Base-by-base conservation (phyloP, 2,797 vertebrate species). In the Erethizon dorsatum region DNA sequence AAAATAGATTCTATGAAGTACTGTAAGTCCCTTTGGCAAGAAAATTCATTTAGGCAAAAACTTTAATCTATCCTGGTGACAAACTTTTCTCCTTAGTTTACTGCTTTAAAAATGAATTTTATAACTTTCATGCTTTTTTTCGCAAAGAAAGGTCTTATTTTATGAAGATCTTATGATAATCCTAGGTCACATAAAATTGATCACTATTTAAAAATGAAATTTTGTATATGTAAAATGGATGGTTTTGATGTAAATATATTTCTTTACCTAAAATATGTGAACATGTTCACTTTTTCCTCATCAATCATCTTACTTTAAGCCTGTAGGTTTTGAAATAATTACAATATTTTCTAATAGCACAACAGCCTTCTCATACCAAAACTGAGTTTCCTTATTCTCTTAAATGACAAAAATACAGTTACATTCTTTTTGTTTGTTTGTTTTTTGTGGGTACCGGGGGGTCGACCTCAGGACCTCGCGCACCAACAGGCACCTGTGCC, bases 1-100 rank as follows among this genome's bases (percentile, higher is more conserved):
- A 54, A 97, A 97, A 97, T 56, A 54, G 82, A 77, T 97, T 92
- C 90, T 88, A 47, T 96, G 90, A 98, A 95, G 83, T 80, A 87
- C 50, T 80, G 15, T 97, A 98, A 97, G 86, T 5, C 82, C 37
- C 80, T 94, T 97, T 93, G 97, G 61, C 31, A 97, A 94, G 79
- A 83, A 41, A 97, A 97, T 98, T 98, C 20, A 20, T 98, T 98
- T 91, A 97, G 56, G 95, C 82, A 97, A 98, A 98, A 97, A 33
- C 17, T 96, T 97, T 97, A 97, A 97, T 97, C 94, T 97, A 96
- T 94, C 24, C 63, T 18, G 4, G 7, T 90, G 95, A 98, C 92
- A 98, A 97, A 97, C 83, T 2, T 96, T 89, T 2, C 37, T 91
- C 45, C 86, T 97, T 77, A 84, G 33, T 94, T 56, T 91, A 59